These are phyloP conservation scores for Ascidia mentula DNA, from an alignment of 23 tunicate species.

Conservation along the genomic window DNA sequence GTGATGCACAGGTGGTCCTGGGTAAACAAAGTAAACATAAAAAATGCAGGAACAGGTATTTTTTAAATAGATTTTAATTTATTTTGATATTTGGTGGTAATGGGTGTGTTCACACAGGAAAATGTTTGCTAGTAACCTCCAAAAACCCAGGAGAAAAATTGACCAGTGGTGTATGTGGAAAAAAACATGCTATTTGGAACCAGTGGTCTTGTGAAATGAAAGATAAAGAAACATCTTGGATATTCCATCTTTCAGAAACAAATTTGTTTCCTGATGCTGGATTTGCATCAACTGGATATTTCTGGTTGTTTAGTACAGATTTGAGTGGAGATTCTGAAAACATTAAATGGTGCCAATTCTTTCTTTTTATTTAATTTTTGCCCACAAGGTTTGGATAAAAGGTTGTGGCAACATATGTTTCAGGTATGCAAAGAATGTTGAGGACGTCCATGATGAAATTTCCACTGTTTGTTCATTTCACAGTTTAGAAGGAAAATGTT, in stretches of 20 bases:
- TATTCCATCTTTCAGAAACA: not conserved
- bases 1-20: constrained; percentile 19
- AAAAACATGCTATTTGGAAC: not conserved
- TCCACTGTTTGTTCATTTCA: not conserved
- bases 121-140: not conserved
- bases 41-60: constrained; percentile 26
- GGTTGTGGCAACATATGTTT: no score
- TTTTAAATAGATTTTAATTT: not conserved
- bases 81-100: not conserved
- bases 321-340: not conserved
- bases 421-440: not conserved
- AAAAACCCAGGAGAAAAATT: constrained; percentile 4
- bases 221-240: constrained; percentile 8
- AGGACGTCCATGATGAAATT: not conserved
- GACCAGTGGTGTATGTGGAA: constrained; percentile 3
- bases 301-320: not conserved
- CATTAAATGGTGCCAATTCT: not conserved
- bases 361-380: not conserved
- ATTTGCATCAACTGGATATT: not conserved
- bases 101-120: not conserved
- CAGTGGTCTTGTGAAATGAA: constrained; percentile 12
- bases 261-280: constrained; percentile 17
- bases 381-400: no score
- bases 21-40: not conserved
- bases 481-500: not conserved